phyloP scores from a whole-genome alignment of 2,888 invertebrate species.

The Heliconius erato region DNA sequence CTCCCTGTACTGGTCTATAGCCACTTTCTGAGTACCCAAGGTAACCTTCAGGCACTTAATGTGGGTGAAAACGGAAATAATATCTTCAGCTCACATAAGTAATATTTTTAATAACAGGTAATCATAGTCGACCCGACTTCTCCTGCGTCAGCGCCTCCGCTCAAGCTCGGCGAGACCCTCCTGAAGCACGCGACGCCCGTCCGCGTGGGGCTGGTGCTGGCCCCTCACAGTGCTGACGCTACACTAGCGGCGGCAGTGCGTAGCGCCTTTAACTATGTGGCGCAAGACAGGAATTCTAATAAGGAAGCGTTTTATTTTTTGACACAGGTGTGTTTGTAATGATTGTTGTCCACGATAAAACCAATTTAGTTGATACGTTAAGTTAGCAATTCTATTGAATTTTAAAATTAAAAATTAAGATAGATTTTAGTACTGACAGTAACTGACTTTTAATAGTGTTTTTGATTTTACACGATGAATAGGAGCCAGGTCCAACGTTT shows the following conservation, averaged over 20 bases:
- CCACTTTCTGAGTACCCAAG: too few relatives aligned
- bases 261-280: constrained; percentile 96
- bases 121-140: constrained; percentile 94
- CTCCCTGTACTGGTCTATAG: too few relatives aligned
- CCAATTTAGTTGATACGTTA: too few relatives aligned
- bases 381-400: too few relatives aligned
- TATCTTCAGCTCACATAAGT: too few relatives aligned
- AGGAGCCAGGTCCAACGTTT: too few relatives aligned
- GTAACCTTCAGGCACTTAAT: too few relatives aligned
- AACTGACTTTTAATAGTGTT: too few relatives aligned
- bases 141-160: constrained; percentile 88
- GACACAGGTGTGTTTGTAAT: constrained; percentile 87
- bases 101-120: constrained; percentile 82
- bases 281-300: constrained; percentile 90
- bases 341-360: neutral
- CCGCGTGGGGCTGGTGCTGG: constrained; percentile 94
- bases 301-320: constrained; percentile 93
- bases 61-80: too few relatives aligned
- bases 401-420: too few relatives aligned
- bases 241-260: constrained; percentile 93
- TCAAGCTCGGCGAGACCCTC: constrained; percentile 96
- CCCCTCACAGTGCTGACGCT: constrained; percentile 78
- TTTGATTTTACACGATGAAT: too few relatives aligned
- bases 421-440: too few relatives aligned
- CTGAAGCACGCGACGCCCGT: constrained; percentile 96